Conservation (phyloP, 2,888 invertebrate species). For the Gerosis bhagava region DNA sequence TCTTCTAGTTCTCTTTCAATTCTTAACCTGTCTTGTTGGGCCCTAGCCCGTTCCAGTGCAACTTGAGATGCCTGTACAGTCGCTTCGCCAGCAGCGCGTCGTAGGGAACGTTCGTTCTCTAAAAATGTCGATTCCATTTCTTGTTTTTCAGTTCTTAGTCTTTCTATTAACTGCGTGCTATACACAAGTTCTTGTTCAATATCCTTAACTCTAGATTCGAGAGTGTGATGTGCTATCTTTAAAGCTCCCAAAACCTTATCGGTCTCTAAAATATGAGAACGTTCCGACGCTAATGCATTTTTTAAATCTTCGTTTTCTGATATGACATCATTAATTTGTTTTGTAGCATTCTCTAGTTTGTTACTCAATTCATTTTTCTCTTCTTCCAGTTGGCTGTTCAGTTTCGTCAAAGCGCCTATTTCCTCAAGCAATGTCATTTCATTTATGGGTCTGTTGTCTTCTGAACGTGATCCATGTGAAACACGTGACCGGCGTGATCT, state of each 20-base stretch:
- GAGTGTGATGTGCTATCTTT: slow-evolving; percentile 43
- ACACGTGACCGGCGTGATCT: slow-evolving; percentile 67
- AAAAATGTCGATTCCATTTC: slow-evolving; percentile 64
- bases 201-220: slow-evolving; percentile 57
- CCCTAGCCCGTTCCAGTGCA: slow-evolving; percentile 87
- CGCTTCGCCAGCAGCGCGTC: slow-evolving; percentile 86
- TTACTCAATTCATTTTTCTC: slow-evolving; percentile 70
- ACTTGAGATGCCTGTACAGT: slow-evolving; percentile 89
- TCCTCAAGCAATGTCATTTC: slow-evolving; percentile 81
- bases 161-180: slow-evolving; percentile 50
- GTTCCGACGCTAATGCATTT: slow-evolving; percentile 46
- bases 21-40: slow-evolving; percentile 86
- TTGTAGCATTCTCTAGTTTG: slow-evolving; percentile 57
- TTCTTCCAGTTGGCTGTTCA: slow-evolving; percentile 54
- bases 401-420: slow-evolving; percentile 61
- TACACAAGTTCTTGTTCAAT: slow-evolving; percentile 55
- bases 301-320: slow-evolving; percentile 55
- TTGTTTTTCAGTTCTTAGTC: slow-evolving; percentile 60
- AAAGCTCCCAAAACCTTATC: slow-evolving; percentile 50
- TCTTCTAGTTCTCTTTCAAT: slow-evolving; percentile 85
- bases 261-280: slow-evolving; percentile 46
- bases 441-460: slow-evolving; percentile 70
- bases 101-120: slow-evolving; percentile 81
- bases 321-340: slow-evolving; percentile 55
- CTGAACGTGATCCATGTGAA: slow-evolving; percentile 66